A percentile compares a stretch with the other conserved stretches of the same genome.
Conservation (phyloP, 2,888 invertebrate genomes). For the Nipponacmea schrenckii region DNA sequence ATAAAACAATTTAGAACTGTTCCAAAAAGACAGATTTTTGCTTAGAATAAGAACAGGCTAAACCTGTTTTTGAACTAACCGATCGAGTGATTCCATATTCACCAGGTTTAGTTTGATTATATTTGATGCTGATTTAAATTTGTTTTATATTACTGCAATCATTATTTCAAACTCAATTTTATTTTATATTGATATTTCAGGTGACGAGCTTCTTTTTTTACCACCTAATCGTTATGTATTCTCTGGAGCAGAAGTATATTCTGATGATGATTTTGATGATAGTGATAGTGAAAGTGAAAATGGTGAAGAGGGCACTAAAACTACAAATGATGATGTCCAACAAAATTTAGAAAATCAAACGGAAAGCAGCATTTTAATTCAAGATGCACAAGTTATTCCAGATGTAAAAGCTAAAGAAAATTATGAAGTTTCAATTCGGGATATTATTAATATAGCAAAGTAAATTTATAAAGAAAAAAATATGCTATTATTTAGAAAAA, state of each 20-base stretch:
- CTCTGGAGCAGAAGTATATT: constrained; percentile 82
- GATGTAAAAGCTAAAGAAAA: not conserved
- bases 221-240: constrained; percentile 81
- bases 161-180: no score
- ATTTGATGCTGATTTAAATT: no score
- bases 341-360: not conserved
- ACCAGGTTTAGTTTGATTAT: no score
- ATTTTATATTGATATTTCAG: constrained; percentile 58
- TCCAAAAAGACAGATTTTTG: no score
- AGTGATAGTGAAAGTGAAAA: constrained; percentile 14
- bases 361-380: not conserved
- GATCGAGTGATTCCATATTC: no score
- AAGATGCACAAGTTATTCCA: not conserved
- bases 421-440: not conserved
- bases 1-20: no score
- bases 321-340: constrained; percentile 2
- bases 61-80: no score
- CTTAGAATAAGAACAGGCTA: no score
- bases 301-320: not conserved
- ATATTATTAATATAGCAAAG: not conserved
- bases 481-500: no score
- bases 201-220: constrained; percentile 77
- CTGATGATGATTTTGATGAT: constrained; percentile 34
- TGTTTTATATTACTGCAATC: no score
- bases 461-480: not conserved